phyloP scores from a whole-genome alignment of 2,797 vertebrate genomes.

The Knipowitschia caucasica region DNA sequence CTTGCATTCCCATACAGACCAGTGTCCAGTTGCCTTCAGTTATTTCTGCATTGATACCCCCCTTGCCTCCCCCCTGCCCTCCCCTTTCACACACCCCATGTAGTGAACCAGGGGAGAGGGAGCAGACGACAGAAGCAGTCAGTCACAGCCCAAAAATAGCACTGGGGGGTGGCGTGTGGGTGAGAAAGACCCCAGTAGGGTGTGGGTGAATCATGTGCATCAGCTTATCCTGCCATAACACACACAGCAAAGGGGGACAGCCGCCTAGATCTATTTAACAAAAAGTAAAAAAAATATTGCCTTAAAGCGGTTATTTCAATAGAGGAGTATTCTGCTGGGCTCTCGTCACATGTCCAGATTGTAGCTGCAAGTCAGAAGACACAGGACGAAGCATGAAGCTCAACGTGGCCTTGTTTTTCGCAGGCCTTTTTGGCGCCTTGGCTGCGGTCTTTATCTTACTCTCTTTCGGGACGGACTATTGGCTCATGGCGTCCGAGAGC shows the following conservation, averaged over 20 bases:
- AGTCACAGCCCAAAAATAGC: conserved; percentile 90
- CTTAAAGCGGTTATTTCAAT: conserved; percentile 2
- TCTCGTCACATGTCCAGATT: conserved; percentile 42
- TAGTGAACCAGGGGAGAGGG: conserved; percentile 16
- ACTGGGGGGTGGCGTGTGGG: conserved; percentile 27
- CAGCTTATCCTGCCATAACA: conserved; percentile 53
- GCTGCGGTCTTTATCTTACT: conserved; percentile 87
- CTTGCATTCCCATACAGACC: conserved; percentile 55
- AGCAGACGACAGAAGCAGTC: conserved; percentile 70
- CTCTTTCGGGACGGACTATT: conserved; percentile 96
- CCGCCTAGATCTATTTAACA: conserved; percentile 30
- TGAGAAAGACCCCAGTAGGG: conserved; percentile 62
- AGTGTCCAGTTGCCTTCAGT: conserved; percentile 80
- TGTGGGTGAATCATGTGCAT: conserved; percentile 57
- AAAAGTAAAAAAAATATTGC: neutral
- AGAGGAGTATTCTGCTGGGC: conserved; percentile 27
- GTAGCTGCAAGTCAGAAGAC: conserved; percentile 31
- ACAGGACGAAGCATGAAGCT: conserved; percentile 80
- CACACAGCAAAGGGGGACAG: conserved; percentile 24
- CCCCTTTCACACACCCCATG: conserved; percentile 32
- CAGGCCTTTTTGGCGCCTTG: conserved; percentile 89
- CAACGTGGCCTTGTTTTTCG: conserved; percentile 89
- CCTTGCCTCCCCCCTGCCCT: too few species aligned
- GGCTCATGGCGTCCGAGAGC: conserved; percentile 89
- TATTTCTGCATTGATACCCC: conserved; percentile 80